Conservation (phyloP, 2,888 invertebrate species). For the Trachelus iudaicus region DNA sequence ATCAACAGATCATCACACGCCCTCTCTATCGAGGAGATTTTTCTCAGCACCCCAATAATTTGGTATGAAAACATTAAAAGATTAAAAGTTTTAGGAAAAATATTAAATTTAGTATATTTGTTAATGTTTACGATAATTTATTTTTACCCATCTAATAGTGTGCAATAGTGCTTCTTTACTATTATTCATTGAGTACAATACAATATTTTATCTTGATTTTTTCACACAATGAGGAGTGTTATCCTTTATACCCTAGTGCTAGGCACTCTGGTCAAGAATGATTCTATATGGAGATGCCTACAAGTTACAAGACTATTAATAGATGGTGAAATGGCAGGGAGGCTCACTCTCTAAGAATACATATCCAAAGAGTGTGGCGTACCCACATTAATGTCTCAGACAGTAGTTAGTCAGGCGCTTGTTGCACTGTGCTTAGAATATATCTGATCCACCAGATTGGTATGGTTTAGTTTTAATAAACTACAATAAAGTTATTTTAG, state of each 20-base stretch:
- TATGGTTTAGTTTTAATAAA: background rate
- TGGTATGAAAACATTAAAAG: conserved; percentile 39
- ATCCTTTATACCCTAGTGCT: background rate
- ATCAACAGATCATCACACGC: conserved; percentile 40
- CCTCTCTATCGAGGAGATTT: conserved; percentile 35
- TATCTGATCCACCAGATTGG: background rate
- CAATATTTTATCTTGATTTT: background rate
- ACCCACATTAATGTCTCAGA: background rate
- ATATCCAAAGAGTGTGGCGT: conserved; percentile 39
- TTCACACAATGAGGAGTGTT: background rate
- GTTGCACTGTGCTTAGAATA: background rate
- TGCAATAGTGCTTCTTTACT: background rate
- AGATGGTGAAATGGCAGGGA: conserved; percentile 46
- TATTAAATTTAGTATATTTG: background rate
- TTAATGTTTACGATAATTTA: background rate
- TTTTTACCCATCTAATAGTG: background rate
- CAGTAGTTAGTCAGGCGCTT: background rate
- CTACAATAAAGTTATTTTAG: background rate
- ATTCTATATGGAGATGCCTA: conserved; percentile 6
- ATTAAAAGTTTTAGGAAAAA: background rate
- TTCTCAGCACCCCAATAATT: conserved; percentile 53
- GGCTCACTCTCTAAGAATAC: conserved; percentile 58
- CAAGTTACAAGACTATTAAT: conserved; percentile 34
- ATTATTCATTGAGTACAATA: background rate
- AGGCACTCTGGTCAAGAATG: background rate